phyloP scores from a whole-genome alignment of 2,888 invertebrate species.

The Chrysolina haemoptera region DNA sequence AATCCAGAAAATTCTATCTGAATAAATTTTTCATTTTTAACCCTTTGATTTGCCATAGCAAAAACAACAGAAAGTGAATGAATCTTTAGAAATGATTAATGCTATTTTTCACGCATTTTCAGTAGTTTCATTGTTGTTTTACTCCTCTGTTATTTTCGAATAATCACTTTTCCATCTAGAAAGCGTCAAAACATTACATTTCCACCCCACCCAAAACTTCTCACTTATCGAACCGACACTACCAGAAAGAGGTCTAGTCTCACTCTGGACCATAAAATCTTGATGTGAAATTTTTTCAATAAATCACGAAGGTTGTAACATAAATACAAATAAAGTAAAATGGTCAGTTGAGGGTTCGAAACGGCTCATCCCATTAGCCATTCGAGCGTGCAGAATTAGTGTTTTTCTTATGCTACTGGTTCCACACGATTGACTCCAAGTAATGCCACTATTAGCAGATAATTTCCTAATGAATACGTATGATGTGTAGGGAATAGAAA shows the following conservation, averaged over 20 bases:
- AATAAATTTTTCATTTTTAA: no score
- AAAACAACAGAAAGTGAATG: no score
- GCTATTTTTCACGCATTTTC: not conserved
- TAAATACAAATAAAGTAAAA: conserved; percentile 54
- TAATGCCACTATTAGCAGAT: conserved; percentile 65
- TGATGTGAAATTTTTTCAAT: conserved; percentile 47
- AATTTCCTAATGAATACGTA: conserved; percentile 67
- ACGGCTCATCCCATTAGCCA: conserved; percentile 51
- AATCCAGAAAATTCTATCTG: no score
- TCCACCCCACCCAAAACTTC: conserved; percentile 1
- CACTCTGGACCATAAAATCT: conserved; percentile 44
- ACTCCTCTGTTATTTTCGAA: no score
- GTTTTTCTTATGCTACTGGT: conserved; percentile 53
- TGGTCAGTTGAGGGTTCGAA: conserved; percentile 48
- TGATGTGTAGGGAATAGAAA: conserved; percentile 63
- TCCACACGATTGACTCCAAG: conserved; percentile 61
- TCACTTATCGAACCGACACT: not conserved
- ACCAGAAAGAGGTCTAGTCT: not conserved
- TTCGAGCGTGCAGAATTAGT: conserved; percentile 46
- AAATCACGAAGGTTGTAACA: conserved; percentile 52
- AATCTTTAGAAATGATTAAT: no score
- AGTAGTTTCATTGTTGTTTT: not conserved
- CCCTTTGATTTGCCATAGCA: no score
- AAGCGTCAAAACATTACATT: not conserved
- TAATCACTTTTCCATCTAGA: no score